These are phyloP conservation scores for Cylindroiulus punctatus DNA, from an alignment of 2,888 invertebrate species.

Conservation along the genomic window DNA sequence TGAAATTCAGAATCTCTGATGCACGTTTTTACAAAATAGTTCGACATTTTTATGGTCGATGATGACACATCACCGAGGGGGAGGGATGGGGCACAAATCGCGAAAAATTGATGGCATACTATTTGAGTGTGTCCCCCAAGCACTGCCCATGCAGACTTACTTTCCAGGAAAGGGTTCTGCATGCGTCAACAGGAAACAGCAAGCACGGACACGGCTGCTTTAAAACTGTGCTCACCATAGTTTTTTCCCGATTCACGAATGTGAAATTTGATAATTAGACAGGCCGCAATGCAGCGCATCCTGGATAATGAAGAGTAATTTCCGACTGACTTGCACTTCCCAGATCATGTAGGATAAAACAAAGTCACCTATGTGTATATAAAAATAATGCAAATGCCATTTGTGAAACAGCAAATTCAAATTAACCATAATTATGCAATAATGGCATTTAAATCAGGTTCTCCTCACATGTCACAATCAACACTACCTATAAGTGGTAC, in stretches of 20 bases:
- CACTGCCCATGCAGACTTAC: neutral
- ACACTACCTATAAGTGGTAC: too few species aligned
- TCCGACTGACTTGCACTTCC: slow-evolving; percentile 1
- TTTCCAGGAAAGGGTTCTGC: neutral
- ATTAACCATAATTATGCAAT: too few species aligned
- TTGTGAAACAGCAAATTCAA: neutral
- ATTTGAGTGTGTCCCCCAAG: too few species aligned
- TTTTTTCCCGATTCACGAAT: neutral
- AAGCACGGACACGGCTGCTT: neutral
- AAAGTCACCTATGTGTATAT: too few species aligned
- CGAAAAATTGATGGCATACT: too few species aligned
- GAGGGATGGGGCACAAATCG: too few species aligned
- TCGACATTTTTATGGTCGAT: too few species aligned
- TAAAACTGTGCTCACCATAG: neutral
- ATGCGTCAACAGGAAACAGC: neutral
- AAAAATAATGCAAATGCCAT: neutral
- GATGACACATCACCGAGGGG: too few species aligned
- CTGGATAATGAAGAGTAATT: neutral
- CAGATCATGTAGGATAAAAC: neutral
- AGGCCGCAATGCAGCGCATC: neutral
- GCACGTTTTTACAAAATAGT: too few species aligned
- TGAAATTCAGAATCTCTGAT: too few species aligned
- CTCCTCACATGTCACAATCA: too few species aligned
- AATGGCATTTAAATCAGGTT: neutral
- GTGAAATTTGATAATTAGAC: neutral